A percentile compares a stretch with the other conserved stretches of the same genome.
phyloP scores from a whole-genome alignment of 2,888 invertebrate genomes.

The Chymomyza procnemis region DNA sequence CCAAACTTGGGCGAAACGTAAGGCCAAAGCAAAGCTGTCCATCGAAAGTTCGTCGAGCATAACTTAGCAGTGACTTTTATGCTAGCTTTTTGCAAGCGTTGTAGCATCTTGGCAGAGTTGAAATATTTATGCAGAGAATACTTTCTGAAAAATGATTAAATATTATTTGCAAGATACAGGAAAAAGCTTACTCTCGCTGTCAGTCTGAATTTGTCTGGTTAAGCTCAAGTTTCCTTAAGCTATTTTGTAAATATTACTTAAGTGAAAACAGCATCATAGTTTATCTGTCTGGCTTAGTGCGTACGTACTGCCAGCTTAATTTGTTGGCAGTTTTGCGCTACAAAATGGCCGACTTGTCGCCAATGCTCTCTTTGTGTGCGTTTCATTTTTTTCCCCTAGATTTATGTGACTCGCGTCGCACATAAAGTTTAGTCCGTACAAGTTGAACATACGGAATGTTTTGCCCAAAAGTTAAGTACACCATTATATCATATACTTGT shows the following conservation, averaged over 20 bases:
- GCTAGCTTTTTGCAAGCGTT: not conserved
- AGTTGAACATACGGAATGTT: slow-evolving; percentile 15
- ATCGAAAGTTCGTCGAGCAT: not conserved
- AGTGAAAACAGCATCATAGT: not conserved
- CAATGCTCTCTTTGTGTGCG: not conserved
- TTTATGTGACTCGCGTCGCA: slow-evolving; percentile 31
- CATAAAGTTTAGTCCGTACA: slow-evolving; percentile 33
- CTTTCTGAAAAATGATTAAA: too few relatives aligned
- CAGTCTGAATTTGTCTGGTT: not conserved
- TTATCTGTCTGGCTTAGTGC: not conserved
- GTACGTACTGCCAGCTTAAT: not conserved
- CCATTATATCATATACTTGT: slow-evolving; percentile 8
- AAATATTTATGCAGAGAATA: too few relatives aligned
- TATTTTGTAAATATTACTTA: not conserved
- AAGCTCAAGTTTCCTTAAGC: not conserved
- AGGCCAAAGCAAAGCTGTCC: not conserved
- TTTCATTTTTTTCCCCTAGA: slow-evolving; percentile 31
- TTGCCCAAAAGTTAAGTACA: slow-evolving; percentile 18
- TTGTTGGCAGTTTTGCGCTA: not conserved
- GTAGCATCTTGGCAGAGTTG: too few relatives aligned
- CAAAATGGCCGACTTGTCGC: not conserved
- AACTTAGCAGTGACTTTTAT: not conserved
- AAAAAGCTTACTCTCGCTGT: too few relatives aligned
- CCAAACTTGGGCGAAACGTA: not conserved
- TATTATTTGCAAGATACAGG: too few relatives aligned